phyloP scores from a whole-genome alignment of 2,113 vertebrate species.

The Pipra filicauda region DNA sequence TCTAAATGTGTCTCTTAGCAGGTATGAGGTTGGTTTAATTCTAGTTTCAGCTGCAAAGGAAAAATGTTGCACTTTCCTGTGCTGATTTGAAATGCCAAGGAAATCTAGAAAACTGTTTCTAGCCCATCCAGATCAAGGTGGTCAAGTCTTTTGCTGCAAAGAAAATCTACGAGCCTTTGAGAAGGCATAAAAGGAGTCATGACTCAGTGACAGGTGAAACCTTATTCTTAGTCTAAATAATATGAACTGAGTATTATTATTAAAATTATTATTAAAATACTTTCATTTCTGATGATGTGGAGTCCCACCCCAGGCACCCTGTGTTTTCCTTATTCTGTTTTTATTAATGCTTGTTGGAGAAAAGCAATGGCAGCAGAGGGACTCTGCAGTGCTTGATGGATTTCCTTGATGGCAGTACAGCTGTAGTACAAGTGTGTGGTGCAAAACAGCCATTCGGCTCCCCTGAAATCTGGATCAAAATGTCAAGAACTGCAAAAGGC shows the following conservation, averaged over 20 bases:
- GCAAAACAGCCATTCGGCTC: neutral
- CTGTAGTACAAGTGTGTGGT: neutral
- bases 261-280: too few relatives aligned
- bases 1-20: neutral
- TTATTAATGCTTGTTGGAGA: neutral
- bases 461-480: neutral
- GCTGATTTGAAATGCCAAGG: neutral
- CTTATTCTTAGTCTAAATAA: neutral
- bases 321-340: neutral
- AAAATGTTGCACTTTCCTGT: neutral
- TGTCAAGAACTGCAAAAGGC: neutral
- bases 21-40: neutral
- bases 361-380: neutral
- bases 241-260: neutral
- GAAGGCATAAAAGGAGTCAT: neutral
- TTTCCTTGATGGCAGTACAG: neutral
- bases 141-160: neutral
- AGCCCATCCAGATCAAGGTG: neutral
- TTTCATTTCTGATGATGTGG: neutral
- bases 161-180: neutral
- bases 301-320: neutral
- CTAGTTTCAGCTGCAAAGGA: neutral
- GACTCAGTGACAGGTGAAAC: neutral
- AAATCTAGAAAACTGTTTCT: neutral
- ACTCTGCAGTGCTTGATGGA: neutral